Evolutionary conservation across 2,797 vertebrate genomes (phyloP), one percentile per base, ranked within the genome.

Genomic region (Catharus ustulatus): DNA sequence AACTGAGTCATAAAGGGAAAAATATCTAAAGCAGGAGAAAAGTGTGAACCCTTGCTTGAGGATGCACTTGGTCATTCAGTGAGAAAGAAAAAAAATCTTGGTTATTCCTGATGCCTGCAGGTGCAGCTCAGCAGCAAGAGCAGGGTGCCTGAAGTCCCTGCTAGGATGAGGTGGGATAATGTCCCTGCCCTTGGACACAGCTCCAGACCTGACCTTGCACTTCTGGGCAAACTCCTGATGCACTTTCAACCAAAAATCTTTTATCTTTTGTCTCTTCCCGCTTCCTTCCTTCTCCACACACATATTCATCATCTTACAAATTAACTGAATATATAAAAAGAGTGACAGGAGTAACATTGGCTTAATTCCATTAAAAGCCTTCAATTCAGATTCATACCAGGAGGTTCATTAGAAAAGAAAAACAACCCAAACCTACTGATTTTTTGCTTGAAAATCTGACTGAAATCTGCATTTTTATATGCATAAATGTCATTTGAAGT

Each of bases 1-100:
- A 80, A 89, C 73, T 95, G 93, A 95, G 85, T 93, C 89, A 95
- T 73, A 72, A 91, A 87, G 43, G 77, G 93, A 90, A 94, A 91
- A 92, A 86, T 81, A 83, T 74, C 92, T 55, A 84, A 91, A 92
- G 81, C 64, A 54, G 81, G 74, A 87, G 68, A 81, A 88, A 93
- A 55, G 84, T 85, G 76, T 69, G 79, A 95, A 95, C 87, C 58
- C 6, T 84, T 59, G 43, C 84, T 63, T 91, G 79, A 75, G 77
- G 89, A 87, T 93, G 87, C 74, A 69, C 62, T 89, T 87, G 90
- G 94, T 95, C 95, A 95, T 89, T 93, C 82, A 67, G 84, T n/a
- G 68, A 94, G 82, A 87, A 11, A 5, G 15, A 34, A 42, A 67
- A 80, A 91, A 91, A 63, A 23, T 69, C 71, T 42, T 34, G 63